These are phyloP conservation scores for Podotricha telesiphe DNA, from an alignment of 2,888 invertebrate species.

Conservation along the genomic window DNA sequence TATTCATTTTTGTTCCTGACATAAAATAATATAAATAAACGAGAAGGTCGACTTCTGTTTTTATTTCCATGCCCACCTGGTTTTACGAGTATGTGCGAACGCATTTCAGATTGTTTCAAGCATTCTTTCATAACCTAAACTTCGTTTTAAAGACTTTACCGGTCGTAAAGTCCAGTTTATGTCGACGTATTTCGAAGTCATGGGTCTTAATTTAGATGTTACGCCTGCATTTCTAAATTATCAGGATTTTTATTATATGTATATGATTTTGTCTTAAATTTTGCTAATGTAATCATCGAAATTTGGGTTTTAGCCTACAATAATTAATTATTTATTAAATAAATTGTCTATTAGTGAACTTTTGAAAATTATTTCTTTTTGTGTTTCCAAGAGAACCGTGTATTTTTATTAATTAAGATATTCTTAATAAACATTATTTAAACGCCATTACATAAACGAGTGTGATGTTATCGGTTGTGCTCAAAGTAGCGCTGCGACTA, in stretches of 20 bases:
- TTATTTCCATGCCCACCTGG: slow-evolving; percentile 71
- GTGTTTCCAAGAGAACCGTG: background rate
- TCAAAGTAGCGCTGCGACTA: slow-evolving; percentile 31
- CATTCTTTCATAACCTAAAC: slow-evolving; percentile 74
- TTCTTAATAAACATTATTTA: slow-evolving; percentile 18
- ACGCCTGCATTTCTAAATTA: slow-evolving; percentile 55
- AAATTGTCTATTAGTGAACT: background rate
- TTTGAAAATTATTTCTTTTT: background rate
- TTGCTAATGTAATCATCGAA: background rate
- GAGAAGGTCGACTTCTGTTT: slow-evolving; percentile 65
- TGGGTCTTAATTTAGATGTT: slow-evolving; percentile 67
- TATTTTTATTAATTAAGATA: background rate
- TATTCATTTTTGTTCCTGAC: slow-evolving; percentile 68
- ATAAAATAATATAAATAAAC: slow-evolving; percentile 63
- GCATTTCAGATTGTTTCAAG: slow-evolving; percentile 68
- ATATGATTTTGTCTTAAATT: background rate
- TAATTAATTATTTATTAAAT: background rate
- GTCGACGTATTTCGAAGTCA: slow-evolving; percentile 66
- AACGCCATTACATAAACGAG: slow-evolving; percentile 15
- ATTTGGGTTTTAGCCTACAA: background rate
- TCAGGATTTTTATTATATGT: slow-evolving; percentile 30
- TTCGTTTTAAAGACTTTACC: slow-evolving; percentile 65
- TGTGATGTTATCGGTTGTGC: slow-evolving; percentile 29
- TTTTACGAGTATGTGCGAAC: slow-evolving; percentile 65
- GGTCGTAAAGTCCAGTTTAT: slow-evolving; percentile 73